Percentiles rank a stretch among this genome's conserved stretches.
These are phyloP conservation scores for Cynopterus sphinx DNA, from an alignment of 2,797 vertebrate genomes.

Conservation along the genomic window DNA sequence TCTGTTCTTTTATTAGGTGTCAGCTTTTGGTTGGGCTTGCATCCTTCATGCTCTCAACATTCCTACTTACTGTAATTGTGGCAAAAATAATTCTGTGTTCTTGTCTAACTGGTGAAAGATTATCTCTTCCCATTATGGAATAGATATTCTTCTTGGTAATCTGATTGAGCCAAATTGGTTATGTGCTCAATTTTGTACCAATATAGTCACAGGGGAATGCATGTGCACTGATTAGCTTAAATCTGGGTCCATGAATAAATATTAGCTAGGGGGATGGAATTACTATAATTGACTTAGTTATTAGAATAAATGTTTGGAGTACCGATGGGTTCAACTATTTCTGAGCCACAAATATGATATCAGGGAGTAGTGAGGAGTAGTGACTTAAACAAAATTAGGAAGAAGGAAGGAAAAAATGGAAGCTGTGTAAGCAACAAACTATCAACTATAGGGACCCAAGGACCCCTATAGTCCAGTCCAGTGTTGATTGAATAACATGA, in stretches of 20 bases:
- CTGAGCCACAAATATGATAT: neutral
- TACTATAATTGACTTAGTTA: neutral
- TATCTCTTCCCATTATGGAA: neutral
- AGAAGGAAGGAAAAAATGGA: neutral
- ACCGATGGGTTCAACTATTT: neutral
- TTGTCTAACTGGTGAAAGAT: neutral
- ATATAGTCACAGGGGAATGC: neutral
- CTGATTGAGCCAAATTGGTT: neutral
- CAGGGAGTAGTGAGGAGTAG: neutral
- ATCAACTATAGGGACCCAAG: neutral
- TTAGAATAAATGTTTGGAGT: neutral
- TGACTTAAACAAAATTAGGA: neutral
- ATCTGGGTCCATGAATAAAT: neutral
- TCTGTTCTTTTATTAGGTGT: neutral
- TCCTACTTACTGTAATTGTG: neutral
- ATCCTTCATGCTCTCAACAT: neutral
- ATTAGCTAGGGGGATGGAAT: neutral
- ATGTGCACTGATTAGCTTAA: neutral
- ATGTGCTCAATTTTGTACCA: neutral
- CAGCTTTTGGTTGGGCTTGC: neutral
- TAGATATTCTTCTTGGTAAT: neutral
- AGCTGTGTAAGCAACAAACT: neutral
- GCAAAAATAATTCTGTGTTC: neutral
- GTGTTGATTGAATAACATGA: neutral
- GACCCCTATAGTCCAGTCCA: neutral